Evolutionary conservation across 1,140 invertebrate species (phyloP), one percentile per base, ranked within the genome.

Genomic region (Neodiprion fabricii): DNA sequence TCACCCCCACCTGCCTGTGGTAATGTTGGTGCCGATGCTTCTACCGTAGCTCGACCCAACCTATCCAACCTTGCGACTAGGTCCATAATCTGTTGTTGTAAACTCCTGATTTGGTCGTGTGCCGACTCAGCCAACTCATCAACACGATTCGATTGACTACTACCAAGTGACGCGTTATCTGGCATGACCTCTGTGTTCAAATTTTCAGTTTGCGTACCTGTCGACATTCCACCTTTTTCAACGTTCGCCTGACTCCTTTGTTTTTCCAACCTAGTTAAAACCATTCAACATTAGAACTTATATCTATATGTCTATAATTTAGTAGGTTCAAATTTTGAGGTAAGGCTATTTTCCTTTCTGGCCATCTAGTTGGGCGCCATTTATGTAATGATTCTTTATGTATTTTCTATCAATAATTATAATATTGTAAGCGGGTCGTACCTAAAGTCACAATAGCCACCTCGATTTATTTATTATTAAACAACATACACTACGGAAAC

Each of bases 301-400:
- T 17, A 17, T 17, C 17, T 17, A 17, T 17, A 17, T 53, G 14
- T 53, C 14, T 53, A 53, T 53, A 10, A 53, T 11, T 53, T 53
- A 53, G 1, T 11, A 53, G 10, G 14, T 53, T 53, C 14, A 11
- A 53, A 11, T 53, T 53, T 14, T 14, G 10, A 53, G 50, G 14
- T 10, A 53, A 53, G 14, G 50, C 50, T 53, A 53, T 53, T 53
- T 53, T 53, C 50, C 50, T 53, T 53, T 53, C 14, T 53, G 10
- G 50, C 50, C 50, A 53, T 53, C 50, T 53, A 53, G 50, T 53
- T 53, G 50, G 50, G 50, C 50, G 50, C 50, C 50, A 53, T 53
- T 53, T 53, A 53, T 53, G 50, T 53, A 53, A 53, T 14, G 50
- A 53, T 11, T 53, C 50, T 53, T 53, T 17, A 17, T 17, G 17